Percentiles rank a stretch among this genome's conserved stretches.
Conservation (phyloP, 1,140 invertebrate species). For the Temnothorax curvispinosus region DNA sequence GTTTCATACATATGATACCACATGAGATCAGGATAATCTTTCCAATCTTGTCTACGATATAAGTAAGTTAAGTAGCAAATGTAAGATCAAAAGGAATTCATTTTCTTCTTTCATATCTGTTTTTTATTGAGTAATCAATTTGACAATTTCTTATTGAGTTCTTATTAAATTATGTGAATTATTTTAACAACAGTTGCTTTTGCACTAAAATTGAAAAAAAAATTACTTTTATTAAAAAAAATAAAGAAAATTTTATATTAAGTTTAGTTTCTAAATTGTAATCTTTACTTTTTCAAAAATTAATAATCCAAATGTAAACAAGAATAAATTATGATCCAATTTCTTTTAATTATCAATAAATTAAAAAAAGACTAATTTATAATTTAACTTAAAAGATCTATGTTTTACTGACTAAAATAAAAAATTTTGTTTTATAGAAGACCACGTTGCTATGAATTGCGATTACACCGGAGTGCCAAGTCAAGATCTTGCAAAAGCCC, state of each 20-base stretch:
- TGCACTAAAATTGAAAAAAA: neutral
- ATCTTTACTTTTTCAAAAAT: neutral
- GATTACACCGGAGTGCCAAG: slow-evolving; percentile 88
- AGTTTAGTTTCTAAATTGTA: too few relatives aligned
- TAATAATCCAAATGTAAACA: neutral
- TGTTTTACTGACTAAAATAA: neutral
- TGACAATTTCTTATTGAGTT: too few relatives aligned
- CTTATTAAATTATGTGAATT: neutral
- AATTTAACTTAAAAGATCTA: too few relatives aligned
- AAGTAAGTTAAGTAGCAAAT: too few relatives aligned
- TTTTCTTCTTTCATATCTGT: neutral
- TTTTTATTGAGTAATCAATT: neutral
- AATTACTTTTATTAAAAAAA: neutral
- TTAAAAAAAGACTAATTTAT: neutral
- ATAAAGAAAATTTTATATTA: neutral
- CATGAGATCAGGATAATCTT: too few relatives aligned
- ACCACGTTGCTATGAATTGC: slow-evolving; percentile 84
- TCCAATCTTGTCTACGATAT: too few relatives aligned
- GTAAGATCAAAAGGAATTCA: neutral
- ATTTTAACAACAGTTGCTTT: neutral
- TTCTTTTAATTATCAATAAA: neutral
- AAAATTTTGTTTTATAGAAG: slow-evolving; percentile 80
- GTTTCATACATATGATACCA: neutral
- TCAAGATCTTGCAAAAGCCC: slow-evolving; percentile 87
- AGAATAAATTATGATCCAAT: neutral